phyloP scores from a whole-genome alignment of 2,113 vertebrate species.

The Aplodontia rufa region DNA sequence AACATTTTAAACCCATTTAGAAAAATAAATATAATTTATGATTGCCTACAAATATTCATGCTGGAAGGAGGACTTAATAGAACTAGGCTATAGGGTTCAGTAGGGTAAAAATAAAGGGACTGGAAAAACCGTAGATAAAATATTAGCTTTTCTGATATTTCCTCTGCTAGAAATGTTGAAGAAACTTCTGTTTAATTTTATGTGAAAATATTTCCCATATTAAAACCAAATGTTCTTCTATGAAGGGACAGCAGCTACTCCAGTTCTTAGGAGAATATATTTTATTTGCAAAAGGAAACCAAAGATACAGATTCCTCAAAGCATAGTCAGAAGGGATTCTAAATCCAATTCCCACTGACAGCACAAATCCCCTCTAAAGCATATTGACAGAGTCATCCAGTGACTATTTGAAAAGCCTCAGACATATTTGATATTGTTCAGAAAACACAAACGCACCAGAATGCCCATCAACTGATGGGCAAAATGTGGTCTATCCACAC shows the following conservation, averaged over 20 bases:
- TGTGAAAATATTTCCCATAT: neutral
- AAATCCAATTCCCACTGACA: neutral
- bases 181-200: constrained; percentile 27
- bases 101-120: constrained; percentile 26
- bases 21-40: constrained; percentile 61
- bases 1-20: constrained; percentile 20
- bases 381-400: neutral
- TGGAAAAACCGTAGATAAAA: constrained; percentile 17
- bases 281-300: constrained; percentile 39
- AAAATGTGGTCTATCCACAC: neutral
- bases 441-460: neutral
- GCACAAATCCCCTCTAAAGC: neutral
- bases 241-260: neutral
- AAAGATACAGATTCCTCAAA: neutral
- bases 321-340: neutral
- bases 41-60: constrained; percentile 36
- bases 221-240: neutral
- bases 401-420: neutral
- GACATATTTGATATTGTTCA: neutral
- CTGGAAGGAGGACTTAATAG: constrained; percentile 41
- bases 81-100: neutral
- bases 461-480: neutral
- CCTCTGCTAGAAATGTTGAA: constrained; percentile 37
- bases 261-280: neutral
- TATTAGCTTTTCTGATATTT: constrained; percentile 39